Base-by-base conservation (phyloP, 2,797 vertebrate genomes). In the Xenops minutus region DNA sequence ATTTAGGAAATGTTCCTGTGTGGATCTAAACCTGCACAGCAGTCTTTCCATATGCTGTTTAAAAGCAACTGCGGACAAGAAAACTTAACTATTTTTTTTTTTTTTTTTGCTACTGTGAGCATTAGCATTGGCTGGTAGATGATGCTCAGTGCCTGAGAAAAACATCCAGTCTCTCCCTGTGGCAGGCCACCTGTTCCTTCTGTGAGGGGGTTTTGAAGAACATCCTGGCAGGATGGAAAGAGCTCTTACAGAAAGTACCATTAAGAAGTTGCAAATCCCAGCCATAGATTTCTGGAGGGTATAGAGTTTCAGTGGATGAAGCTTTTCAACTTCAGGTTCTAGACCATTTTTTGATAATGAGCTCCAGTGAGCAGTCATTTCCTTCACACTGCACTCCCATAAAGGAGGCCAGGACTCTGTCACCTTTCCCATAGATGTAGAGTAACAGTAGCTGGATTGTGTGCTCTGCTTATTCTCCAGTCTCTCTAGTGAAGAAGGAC, bases 351-450 rank as follows among this genome's bases (percentile, higher is more conserved):
- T 78, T 34, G 30, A 26, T 36, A 29, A 37, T 54, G 19, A 76
- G 13, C n/a, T 73, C 22, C 64, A 49, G 36, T 3, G 20, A 32
- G 36, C 21, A 15, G 7, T 6, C 3, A 2, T 34, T 44, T 7
- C 29, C 9, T 4, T 5, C 14, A 32, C 2, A 3, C 12, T 5
- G 4, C 32, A 39, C 30, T 61, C 14, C 2, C 26, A 7, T 62
- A 62, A n/a, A 69, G 52, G 32, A 68, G 24, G 29, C 18, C 8
- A 2, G 7, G 8, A 10, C 7, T 5, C 23, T 55, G 5, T 18
- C 22, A 12, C 12, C 27, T 78, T 7, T 11, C 26, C 34, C 1
- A 0, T 4, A 34, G 30, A 24, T 22, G 9, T 17, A 59, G 34
- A 61, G 10, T 2, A 1, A 34, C 37, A 52, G 41, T 1, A 2